Evolutionary conservation across 2,888 invertebrate genomes (phyloP).

Genomic region (Melikaiella ostensackeni): DNA sequence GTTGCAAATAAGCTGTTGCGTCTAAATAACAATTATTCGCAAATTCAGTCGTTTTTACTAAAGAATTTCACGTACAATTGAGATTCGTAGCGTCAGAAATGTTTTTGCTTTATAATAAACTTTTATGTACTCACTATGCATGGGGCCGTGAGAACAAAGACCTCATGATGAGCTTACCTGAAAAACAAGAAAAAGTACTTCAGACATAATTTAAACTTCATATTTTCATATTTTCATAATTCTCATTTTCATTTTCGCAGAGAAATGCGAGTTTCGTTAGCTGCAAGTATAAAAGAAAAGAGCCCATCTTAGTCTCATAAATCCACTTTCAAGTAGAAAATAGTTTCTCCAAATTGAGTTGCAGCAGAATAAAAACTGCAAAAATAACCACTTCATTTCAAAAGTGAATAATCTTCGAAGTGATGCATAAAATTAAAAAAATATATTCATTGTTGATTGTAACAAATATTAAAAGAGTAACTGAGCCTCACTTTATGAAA

Average conservation of each 20-base stretch:
- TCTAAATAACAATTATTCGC: too few species aligned
- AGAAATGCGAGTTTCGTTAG: background rate
- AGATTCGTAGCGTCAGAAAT: background rate
- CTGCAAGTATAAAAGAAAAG: background rate
- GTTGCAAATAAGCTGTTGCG: background rate
- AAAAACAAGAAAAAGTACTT: conserved; percentile 15
- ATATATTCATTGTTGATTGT: too few species aligned
- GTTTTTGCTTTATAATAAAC: background rate
- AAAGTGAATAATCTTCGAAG: too few species aligned
- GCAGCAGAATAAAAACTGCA: background rate
- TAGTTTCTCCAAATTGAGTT: background rate
- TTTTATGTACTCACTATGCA: background rate
- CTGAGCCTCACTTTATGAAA: too few species aligned
- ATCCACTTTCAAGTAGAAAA: background rate
- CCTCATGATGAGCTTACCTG: conserved; percentile 8
- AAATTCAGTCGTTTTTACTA: too few species aligned
- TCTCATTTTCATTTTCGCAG: background rate
- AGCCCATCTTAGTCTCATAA: background rate
- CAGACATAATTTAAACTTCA: background rate
- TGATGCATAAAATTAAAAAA: too few species aligned
- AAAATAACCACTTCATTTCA: too few species aligned
- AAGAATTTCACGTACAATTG: too few species aligned
- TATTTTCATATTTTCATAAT: background rate
- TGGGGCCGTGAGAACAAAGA: background rate
- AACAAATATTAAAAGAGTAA: too few species aligned